phyloP scores from a whole-genome alignment of 2,888 invertebrate genomes.

The Mallateleia sp. region DNA sequence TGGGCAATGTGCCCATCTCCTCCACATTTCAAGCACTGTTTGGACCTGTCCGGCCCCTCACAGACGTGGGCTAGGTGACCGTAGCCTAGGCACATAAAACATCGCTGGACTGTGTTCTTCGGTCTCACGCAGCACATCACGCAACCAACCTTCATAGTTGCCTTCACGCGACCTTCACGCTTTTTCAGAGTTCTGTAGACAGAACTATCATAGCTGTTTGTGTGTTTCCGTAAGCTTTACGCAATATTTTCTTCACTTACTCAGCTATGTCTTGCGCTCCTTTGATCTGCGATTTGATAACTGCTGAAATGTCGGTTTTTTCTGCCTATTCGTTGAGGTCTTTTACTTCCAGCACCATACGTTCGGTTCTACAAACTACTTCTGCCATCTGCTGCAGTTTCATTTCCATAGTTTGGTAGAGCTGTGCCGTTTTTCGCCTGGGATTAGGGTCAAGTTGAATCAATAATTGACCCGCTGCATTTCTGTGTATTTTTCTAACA shows the following conservation, averaged over 20 bases:
- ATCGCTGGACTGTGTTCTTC: constrained; percentile 23
- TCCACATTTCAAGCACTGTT: no score
- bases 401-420: background rate
- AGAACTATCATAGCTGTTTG: constrained; percentile 31
- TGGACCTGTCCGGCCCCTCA: no score
- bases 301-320: constrained; percentile 43
- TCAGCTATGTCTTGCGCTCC: background rate
- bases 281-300: no score
- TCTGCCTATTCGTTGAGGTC: constrained; percentile 60
- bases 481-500: background rate
- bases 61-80: no score
- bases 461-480: background rate
- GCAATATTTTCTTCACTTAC: background rate
- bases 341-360: constrained; percentile 32
- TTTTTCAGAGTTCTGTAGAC: background rate
- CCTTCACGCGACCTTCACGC: background rate
- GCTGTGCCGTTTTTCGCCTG: background rate
- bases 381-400: background rate
- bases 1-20: no score
- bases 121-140: constrained; percentile 53
- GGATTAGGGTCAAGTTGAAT: background rate
- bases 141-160: constrained; percentile 57
- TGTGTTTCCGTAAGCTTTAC: constrained; percentile 37
- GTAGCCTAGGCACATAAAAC: no score
- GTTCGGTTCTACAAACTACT: background rate